These are phyloP conservation scores for Pectinophora gossypiella DNA, from an alignment of 1,140 invertebrate genomes.

Conservation along the genomic window DNA sequence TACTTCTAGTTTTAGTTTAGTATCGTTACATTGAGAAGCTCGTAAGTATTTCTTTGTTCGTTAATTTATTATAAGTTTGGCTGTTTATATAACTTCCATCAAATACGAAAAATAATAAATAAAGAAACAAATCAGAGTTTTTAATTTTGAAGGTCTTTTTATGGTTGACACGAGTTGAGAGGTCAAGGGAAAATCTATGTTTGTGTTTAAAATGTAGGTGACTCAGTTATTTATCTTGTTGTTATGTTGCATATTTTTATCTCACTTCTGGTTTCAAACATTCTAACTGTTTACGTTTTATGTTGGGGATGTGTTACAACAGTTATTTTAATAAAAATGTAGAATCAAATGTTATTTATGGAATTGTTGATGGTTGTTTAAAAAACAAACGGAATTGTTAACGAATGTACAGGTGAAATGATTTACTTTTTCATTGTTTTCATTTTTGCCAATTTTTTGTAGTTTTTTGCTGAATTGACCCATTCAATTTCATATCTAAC, in stretches of 20 bases:
- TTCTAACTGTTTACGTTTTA: too few relatives aligned
- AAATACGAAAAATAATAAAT: background rate
- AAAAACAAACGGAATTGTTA: background rate
- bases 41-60: background rate
- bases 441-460: too few relatives aligned
- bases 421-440: too few relatives aligned
- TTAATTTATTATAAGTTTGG: background rate
- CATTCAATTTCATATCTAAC: too few relatives aligned
- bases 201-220: background rate
- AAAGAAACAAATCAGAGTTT: too few relatives aligned
- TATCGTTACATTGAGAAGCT: slow-evolving; percentile 15
- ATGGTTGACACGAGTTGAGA: background rate
- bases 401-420: too few relatives aligned
- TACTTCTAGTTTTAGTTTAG: slow-evolving; percentile 19
- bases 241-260: too few relatives aligned
- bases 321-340: too few relatives aligned
- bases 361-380: background rate
- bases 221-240: background rate
- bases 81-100: background rate
- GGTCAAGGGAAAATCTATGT: background rate
- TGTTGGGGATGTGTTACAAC: too few relatives aligned
- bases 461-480: too few relatives aligned
- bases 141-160: background rate
- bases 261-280: too few relatives aligned
- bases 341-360: too few relatives aligned